phyloP scores from a whole-genome alignment of 2,113 vertebrate genomes.

The Eonycteris spelaea region DNA sequence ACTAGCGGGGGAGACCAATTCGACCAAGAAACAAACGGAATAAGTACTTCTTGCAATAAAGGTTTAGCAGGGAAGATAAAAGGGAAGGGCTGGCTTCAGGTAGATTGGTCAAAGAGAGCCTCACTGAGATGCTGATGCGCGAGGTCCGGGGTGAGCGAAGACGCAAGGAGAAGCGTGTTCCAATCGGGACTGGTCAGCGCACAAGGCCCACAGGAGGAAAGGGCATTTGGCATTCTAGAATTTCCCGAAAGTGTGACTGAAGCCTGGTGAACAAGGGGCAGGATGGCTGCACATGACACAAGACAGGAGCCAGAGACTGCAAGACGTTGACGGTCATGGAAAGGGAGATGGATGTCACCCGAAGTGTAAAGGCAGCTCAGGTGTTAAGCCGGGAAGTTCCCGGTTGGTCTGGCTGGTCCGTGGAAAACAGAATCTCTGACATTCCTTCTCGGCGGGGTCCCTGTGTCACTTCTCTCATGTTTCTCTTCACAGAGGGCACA shows the following conservation, averaged over 20 bases:
- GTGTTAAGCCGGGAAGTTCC: neutral
- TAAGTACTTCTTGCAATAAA: neutral
- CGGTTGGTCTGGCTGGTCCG: neutral
- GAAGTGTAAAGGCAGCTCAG: neutral
- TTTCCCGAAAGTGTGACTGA: neutral
- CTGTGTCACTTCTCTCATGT: neutral
- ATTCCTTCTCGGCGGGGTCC: neutral
- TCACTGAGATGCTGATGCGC: neutral
- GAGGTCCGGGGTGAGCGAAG: neutral
- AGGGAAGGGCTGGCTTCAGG: neutral
- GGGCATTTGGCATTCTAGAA: neutral
- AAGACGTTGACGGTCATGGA: neutral
- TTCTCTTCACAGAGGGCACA: neutral
- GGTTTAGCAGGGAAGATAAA: neutral
- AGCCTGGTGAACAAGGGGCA: neutral
- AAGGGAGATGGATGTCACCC: neutral
- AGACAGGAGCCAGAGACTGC: neutral
- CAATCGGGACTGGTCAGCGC: neutral
- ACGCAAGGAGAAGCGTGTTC: neutral
- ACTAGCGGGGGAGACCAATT: neutral
- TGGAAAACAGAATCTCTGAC: neutral
- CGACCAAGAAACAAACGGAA: neutral
- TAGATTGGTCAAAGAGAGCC: neutral
- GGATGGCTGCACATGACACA: neutral
- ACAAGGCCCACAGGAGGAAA: neutral